A percentile compares a stretch with the other conserved stretches of the same genome.
Conservation (phyloP, 1,140 invertebrate genomes). For the Myzus persicae region DNA sequence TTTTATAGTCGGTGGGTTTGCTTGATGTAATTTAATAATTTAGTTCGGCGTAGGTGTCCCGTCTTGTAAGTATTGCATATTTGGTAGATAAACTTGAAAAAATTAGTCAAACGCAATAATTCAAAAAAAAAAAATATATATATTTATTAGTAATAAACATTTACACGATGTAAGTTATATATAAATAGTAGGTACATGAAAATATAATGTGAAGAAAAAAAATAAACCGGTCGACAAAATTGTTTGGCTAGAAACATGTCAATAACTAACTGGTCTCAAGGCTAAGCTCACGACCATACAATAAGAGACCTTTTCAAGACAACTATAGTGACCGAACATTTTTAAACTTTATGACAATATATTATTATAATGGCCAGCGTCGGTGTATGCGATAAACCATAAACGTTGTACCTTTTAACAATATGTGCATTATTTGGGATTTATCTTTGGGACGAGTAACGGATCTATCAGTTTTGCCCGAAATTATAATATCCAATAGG, state of each 20-base stretch:
- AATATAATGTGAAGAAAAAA: neutral
- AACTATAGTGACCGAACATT: neutral
- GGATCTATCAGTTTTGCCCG: neutral
- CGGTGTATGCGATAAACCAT: neutral
- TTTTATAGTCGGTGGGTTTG: neutral
- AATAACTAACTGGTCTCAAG: constrained; percentile 31
- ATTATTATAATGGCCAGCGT: neutral
- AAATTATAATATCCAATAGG: neutral
- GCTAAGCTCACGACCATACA: neutral
- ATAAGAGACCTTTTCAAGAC: constrained; percentile 24
- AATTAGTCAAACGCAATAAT: constrained; percentile 38
- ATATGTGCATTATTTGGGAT: neutral
- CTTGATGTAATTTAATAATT: neutral
- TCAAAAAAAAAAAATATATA: neutral
- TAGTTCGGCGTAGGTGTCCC: neutral
- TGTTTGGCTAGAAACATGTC: constrained; percentile 20
- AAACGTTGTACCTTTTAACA: neutral
- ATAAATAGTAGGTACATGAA: neutral
- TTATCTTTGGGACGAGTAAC: neutral
- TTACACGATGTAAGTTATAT: neutral
- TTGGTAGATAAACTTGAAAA: constrained; percentile 15
- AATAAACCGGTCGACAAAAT: constrained; percentile 33
- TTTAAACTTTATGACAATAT: neutral
- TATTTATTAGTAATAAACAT: neutral
- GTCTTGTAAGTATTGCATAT: neutral